phyloP scores from a whole-genome alignment of 2,888 invertebrate species.

The Thera obeliscata region DNA sequence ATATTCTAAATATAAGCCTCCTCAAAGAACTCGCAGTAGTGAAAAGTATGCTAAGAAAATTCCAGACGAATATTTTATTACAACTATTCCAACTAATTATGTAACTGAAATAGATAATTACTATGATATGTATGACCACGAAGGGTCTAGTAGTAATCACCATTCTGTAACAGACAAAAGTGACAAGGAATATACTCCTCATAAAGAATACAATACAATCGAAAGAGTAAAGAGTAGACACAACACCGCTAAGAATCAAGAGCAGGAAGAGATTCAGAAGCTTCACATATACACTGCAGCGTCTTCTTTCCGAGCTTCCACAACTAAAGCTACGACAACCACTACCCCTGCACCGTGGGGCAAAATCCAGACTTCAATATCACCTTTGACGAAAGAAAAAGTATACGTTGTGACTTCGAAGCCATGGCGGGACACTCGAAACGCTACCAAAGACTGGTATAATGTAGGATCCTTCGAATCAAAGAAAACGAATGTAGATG shows the following conservation, averaged over 20 bases:
- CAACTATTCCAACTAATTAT: conserved; percentile 76
- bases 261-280: conserved; percentile 59
- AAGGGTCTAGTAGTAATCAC: conserved; percentile 76
- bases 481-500: conserved; percentile 60
- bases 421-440: conserved; percentile 75
- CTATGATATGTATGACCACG: conserved; percentile 76
- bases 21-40: conserved; percentile 80
- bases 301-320: conserved; percentile 69
- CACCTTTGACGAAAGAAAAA: conserved; percentile 91
- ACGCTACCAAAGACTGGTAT: conserved; percentile 63
- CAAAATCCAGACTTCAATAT: conserved; percentile 87
- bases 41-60: conserved; percentile 89
- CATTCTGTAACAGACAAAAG: conserved; percentile 68
- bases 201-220: conserved; percentile 69
- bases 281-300: conserved; percentile 74
- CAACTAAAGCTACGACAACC: conserved; percentile 55
- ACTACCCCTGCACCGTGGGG: conserved; percentile 86
- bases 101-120: conserved; percentile 63
- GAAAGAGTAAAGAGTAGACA: conserved; percentile 62
- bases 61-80: conserved; percentile 90
- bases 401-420: conserved; percentile 93
- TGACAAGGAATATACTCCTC: conserved; percentile 52
- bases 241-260: conserved; percentile 58
- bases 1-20: conserved; percentile 83
- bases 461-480: conserved; percentile 63